Evolutionary conservation across 1,140 invertebrate genomes (phyloP).

Genomic region (Ceratina japonica): DNA sequence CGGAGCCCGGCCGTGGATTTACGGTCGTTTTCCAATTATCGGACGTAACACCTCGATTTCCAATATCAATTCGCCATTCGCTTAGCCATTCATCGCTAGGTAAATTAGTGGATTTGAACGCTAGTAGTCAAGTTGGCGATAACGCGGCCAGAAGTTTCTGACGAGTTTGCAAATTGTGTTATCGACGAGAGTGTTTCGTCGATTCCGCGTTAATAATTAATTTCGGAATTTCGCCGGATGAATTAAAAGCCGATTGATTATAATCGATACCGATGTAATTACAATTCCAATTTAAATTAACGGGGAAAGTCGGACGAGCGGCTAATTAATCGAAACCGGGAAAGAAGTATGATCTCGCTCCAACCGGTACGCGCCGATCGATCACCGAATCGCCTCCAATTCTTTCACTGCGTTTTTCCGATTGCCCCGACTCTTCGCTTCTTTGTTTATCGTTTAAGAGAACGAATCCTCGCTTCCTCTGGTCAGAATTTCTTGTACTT

Average conservation of each 20-base stretch:
- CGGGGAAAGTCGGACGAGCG: neutral
- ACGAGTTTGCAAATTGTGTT: constrained; percentile 22
- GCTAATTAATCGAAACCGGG: neutral
- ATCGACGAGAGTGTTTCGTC: neutral
- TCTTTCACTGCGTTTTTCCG: neutral
- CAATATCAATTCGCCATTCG: constrained; percentile 8
- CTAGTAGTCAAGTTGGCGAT: constrained; percentile 12
- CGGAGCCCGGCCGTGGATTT: neutral
- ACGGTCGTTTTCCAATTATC: constrained; percentile 1
- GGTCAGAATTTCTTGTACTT: neutral
- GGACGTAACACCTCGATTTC: neutral
- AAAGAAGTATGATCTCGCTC: too few relatives aligned
- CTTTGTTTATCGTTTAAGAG: neutral
- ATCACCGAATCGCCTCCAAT: neutral
- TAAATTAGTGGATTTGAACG: constrained; percentile 19
- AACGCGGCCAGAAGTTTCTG: constrained; percentile 8
- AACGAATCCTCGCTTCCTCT: neutral
- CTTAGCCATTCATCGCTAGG: constrained; percentile 13
- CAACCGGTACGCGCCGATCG: neutral
- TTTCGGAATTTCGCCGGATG: neutral
- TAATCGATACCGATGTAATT: neutral
- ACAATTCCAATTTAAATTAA: neutral
- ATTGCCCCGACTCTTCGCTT: neutral
- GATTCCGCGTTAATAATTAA: constrained; percentile 20
- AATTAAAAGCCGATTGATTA: neutral